Evolutionary conservation across 1,140 invertebrate genomes (phyloP), one percentile per base, ranked within the genome.

Genomic region (Lethrus apterus): DNA sequence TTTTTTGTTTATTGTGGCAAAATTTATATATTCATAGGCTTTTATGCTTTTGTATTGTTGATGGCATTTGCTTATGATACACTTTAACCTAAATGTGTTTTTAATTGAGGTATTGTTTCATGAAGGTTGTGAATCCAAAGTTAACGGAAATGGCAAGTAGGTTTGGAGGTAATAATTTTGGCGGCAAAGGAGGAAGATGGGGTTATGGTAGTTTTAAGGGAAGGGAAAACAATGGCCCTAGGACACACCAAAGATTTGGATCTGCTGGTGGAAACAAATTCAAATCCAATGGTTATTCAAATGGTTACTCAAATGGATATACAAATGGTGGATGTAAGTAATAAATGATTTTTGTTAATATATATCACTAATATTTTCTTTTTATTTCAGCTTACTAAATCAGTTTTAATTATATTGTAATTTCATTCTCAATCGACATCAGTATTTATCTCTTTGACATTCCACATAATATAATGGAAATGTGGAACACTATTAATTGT

Each of bases 101-200:
- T 19, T n/a, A 46, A 2, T 32, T 2, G 21, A 8, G 19, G 4
- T 21, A 11, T 35, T 35, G 7, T 23, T 2, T 23, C 21, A 20
- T 21, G 38, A 91, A 96, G 75, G 79, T 84, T 51, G 58, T 82
- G 18, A 72, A 73, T 49, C 72, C 72, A 1, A 70, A 72, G 51
- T 53, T 76, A 8, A 60, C 52, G 24, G 69, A 71, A 48, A 58
- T 71, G 51, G 66, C 66, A 29, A 63, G 58, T 45, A 51, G 62
- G 4, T 59, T 64, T 48, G 60, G 64, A 31, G 62, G 60, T 35
- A 19, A 23, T 31, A 26, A 45, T 29, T 43, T 46, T 17, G 19
- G 21, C 15, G 24, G 41, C 8, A 33, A 50, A 9, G 42, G 47
- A 15, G 49, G 49, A 8, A 26, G 44, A 26, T 48, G 52, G 38